Conservation (phyloP, 2,888 invertebrate species). For the Pasiphila rectangulata region DNA sequence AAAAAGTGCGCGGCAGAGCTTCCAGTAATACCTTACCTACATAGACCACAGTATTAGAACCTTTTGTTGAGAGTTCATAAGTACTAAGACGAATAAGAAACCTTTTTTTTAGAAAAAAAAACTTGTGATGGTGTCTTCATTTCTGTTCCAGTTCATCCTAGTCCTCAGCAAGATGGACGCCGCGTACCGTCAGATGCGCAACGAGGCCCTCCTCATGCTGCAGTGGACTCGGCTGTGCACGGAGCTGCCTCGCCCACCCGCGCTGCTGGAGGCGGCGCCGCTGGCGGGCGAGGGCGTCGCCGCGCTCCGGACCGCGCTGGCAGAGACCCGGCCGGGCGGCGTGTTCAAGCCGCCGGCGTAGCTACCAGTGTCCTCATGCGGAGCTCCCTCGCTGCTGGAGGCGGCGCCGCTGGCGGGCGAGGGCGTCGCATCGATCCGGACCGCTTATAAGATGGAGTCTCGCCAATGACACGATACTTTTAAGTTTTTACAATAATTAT, state of each 20-base stretch:
- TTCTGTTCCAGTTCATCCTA: slow-evolving; percentile 83
- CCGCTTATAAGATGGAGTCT: too few relatives aligned
- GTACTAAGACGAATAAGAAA: too few relatives aligned
- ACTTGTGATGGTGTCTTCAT: too few relatives aligned
- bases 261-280: slow-evolving; percentile 87
- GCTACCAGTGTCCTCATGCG: background rate
- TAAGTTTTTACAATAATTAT: too few relatives aligned
- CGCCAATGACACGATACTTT: too few relatives aligned
- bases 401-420: too few relatives aligned
- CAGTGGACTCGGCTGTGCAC: slow-evolving; percentile 85
- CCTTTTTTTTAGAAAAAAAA: too few relatives aligned
- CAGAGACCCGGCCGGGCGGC: slow-evolving; percentile 41
- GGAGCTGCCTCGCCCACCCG: slow-evolving; percentile 85
- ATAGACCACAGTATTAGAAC: too few relatives aligned
- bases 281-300: slow-evolving; percentile 86
- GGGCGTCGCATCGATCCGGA: too few relatives aligned
- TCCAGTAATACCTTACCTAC: too few relatives aligned
- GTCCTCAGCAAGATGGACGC: slow-evolving; percentile 92
- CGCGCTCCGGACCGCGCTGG: slow-evolving; percentile 73
- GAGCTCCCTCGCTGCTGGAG: background rate
- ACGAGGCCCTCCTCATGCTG: slow-evolving; percentile 91
- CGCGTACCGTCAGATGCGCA: slow-evolving; percentile 92
- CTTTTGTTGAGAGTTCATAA: too few relatives aligned
- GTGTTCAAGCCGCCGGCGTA: slow-evolving; percentile 18
- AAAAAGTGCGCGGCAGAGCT: too few relatives aligned